Evolutionary conservation across 2,797 vertebrate species (phyloP).

Genomic region (Manis pentadactyla): DNA sequence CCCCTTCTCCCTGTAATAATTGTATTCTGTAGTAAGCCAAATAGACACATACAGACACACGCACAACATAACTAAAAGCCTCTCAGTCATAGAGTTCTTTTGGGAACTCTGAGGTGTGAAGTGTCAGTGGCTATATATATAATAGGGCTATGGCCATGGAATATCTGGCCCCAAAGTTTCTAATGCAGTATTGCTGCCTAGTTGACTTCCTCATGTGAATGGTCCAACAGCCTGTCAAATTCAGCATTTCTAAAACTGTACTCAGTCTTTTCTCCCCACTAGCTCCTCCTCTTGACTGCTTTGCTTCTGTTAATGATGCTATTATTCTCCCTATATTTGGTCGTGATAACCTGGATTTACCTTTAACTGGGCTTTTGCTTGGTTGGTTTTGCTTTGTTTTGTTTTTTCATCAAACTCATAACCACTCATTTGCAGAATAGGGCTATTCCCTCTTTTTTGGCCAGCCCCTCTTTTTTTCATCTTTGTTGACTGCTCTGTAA

Average conservation of each 20-base stretch:
- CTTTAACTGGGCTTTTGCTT: not conserved
- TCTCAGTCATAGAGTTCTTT: slow-evolving; percentile 10
- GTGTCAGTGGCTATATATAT: not conserved
- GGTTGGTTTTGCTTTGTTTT: not conserved
- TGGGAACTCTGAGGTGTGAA: not conserved
- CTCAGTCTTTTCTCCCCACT: not conserved
- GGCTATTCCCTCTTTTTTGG: not conserved
- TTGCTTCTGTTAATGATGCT: slow-evolving; percentile 12
- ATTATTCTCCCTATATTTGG: not conserved
- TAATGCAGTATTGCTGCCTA: not conserved
- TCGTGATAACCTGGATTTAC: not conserved
- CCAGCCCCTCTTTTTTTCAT: not conserved
- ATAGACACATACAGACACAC: not conserved
- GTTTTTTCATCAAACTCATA: not conserved
- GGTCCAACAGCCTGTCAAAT: not conserved
- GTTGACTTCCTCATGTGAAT: not conserved
- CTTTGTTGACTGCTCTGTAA: not conserved
- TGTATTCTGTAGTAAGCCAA: slow-evolving; percentile 4
- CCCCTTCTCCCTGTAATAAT: not conserved
- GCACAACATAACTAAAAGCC: not conserved
- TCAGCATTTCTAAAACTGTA: not conserved
- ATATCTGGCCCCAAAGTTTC: not conserved
- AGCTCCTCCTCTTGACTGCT: not conserved
- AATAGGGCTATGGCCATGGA: not conserved
- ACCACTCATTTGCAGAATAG: not conserved